phyloP scores from a whole-genome alignment of 2,113 vertebrate species.

The Shinisaurus crocodilurus region DNA sequence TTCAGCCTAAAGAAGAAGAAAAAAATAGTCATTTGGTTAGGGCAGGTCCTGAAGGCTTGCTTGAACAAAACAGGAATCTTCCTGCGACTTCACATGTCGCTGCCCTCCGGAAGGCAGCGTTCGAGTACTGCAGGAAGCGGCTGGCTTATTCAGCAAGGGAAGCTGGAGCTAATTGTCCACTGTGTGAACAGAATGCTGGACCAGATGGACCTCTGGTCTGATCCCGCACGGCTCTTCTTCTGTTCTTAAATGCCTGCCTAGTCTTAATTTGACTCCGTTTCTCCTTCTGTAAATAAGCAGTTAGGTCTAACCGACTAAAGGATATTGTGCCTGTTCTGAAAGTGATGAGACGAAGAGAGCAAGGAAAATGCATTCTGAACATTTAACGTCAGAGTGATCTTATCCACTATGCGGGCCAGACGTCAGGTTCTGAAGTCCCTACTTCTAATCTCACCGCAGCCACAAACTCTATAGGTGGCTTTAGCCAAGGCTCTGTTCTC shows the following conservation, averaged over 20 bases:
- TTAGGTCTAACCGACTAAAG: not conserved
- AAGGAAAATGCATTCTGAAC: not conserved
- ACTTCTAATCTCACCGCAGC: not conserved
- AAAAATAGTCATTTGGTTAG: not conserved
- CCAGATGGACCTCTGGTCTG: too few species aligned
- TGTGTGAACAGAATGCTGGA: too few species aligned
- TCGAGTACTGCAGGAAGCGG: not conserved
- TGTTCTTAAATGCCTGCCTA: too few species aligned
- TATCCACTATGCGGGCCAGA: not conserved
- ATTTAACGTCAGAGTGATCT: not conserved
- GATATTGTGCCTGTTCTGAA: not conserved
- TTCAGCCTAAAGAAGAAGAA: conserved; percentile 83
- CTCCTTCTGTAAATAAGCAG: not conserved
- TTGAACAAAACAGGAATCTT: not conserved
- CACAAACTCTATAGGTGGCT: not conserved
- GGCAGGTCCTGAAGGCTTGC: not conserved
- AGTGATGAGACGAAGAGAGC: not conserved
- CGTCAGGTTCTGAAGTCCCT: not conserved
- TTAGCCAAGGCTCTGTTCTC: not conserved
- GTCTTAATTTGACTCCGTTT: too few species aligned
- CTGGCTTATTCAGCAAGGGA: not conserved
- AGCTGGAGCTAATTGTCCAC: not conserved
- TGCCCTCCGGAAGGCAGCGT: not conserved
- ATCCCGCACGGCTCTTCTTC: too few species aligned
- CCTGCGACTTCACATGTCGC: too few species aligned